Evolutionary conservation across 1,140 invertebrate species (phyloP).

Genomic region (Magallana gigas): DNA sequence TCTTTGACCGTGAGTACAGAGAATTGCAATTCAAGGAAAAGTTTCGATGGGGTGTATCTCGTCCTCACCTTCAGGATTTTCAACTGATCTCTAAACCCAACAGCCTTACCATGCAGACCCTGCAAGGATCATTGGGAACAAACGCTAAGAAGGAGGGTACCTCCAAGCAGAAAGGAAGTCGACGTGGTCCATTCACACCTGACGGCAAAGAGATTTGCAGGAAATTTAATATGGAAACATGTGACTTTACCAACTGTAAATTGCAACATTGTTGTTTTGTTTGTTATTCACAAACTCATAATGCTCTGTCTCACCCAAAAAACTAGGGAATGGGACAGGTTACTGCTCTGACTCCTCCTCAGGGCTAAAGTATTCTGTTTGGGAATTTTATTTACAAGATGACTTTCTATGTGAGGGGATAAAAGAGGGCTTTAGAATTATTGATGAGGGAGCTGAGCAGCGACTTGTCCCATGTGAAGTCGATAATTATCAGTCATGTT

Average conservation of each 20-base stretch:
- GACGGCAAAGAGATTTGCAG: constrained; percentile 17
- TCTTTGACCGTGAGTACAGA: neutral
- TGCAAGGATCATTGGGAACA: neutral
- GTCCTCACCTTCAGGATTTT: neutral
- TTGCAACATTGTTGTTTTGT: too few species aligned
- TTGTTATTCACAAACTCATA: too few species aligned
- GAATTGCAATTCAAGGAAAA: neutral
- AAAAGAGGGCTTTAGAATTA: too few species aligned
- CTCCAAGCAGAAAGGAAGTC: neutral
- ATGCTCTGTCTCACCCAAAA: too few species aligned
- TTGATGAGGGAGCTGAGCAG: neutral
- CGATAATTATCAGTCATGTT: constrained; percentile 40
- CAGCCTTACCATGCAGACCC: neutral
- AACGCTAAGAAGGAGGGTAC: neutral
- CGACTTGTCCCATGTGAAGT: neutral
- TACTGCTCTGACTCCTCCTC: neutral
- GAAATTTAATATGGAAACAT: too few species aligned
- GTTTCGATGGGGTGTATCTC: constrained; percentile 3
- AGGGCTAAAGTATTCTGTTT: too few species aligned
- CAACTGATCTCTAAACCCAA: neutral
- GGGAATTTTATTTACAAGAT: too few species aligned
- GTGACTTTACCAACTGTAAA: too few species aligned
- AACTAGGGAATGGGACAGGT: neutral
- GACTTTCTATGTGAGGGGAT: too few species aligned
- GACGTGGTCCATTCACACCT: constrained; percentile 17